A percentile compares a stretch with the other conserved stretches of the same genome.
These are phyloP conservation scores for Zoanthus gigantus DNA, from an alignment of 92 coral and sea anemone genomes.

Conservation along the genomic window DNA sequence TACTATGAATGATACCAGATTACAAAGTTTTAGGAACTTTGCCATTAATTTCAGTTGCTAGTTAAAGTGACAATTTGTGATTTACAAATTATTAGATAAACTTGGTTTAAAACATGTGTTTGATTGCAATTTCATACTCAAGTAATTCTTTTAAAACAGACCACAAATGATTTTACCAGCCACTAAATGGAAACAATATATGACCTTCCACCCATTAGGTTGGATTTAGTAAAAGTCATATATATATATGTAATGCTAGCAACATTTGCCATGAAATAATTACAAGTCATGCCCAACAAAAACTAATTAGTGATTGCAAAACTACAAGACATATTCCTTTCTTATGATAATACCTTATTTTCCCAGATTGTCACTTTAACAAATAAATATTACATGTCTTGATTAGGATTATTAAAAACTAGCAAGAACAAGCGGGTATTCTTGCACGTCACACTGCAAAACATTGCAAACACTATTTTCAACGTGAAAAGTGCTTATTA, in stretches of 20 bases:
- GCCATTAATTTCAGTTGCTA: background rate
- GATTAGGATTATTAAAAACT: constrained; percentile 24
- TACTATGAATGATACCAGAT: background rate
- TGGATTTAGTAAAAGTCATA: background rate
- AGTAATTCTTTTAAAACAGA: too few species aligned
- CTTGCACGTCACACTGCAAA: constrained; percentile 59
- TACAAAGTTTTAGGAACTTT: background rate
- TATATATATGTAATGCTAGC: too few species aligned
- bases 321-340: background rate
- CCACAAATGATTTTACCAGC: too few species aligned
- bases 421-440: constrained; percentile 36
- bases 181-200: too few species aligned
- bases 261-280: too few species aligned
- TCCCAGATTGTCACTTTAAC: constrained; percentile 17
- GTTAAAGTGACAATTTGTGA: too few species aligned
- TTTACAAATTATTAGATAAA: too few species aligned
- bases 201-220: too few species aligned
- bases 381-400: background rate
- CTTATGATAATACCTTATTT: too few species aligned
- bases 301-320: background rate
- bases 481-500: constrained; percentile 64
- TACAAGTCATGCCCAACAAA: background rate
- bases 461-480: constrained; percentile 90
- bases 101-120: too few species aligned
- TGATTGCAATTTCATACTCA: too few species aligned